phyloP scores from a whole-genome alignment of 2,888 invertebrate species.

The Heterodera filipjevi region DNA sequence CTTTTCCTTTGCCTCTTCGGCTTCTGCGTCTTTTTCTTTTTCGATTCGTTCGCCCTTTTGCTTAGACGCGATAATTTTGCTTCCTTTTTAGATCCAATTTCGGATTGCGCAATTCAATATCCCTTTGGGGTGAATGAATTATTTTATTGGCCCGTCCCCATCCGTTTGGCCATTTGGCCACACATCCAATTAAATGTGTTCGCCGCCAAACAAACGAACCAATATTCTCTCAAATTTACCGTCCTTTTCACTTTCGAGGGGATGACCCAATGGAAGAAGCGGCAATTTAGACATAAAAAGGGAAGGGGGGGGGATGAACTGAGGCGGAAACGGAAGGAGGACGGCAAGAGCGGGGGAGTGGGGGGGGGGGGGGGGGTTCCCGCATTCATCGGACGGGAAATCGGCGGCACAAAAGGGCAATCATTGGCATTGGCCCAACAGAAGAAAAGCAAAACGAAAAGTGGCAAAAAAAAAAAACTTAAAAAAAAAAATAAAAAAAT shows the following conservation, averaged over 20 bases:
- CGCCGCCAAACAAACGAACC: neutral
- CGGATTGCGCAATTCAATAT: conserved; percentile 9
- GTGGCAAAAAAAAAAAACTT: neutral
- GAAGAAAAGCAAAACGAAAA: neutral
- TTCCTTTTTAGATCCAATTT: neutral
- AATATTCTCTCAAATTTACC: neutral
- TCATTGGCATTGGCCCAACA: neutral
- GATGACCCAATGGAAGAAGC: neutral
- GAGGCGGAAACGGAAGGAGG: neutral
- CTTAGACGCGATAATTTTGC: too few species aligned
- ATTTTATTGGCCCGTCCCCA: neutral
- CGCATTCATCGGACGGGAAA: neutral
- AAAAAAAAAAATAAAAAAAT: neutral
- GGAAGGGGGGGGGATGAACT: neutral
- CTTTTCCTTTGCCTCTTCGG: too few species aligned
- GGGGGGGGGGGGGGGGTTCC: neutral
- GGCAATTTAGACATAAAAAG: neutral
- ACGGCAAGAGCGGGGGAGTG: too few species aligned
- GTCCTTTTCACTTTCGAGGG: neutral
- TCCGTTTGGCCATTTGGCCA: neutral
- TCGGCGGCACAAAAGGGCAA: neutral
- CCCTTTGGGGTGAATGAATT: neutral
- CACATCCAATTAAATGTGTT: conserved; percentile 1
- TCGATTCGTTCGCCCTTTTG: too few species aligned
- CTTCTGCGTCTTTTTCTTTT: too few species aligned